Conservation (phyloP, 2,113 vertebrate species). For the Nestor notabilis region DNA sequence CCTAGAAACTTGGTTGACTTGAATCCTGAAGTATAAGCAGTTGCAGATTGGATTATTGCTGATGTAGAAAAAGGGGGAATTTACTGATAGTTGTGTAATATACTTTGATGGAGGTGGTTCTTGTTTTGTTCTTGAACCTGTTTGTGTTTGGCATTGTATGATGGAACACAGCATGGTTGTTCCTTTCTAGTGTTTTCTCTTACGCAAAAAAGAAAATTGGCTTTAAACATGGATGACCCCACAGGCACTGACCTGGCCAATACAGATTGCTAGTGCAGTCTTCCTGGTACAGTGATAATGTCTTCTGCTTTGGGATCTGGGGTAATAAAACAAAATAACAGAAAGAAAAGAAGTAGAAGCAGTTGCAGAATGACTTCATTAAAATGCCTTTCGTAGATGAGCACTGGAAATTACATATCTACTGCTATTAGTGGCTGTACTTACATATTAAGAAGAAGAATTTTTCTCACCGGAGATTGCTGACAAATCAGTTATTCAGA, state of each 20-base stretch:
- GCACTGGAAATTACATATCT: neutral
- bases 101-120: neutral
- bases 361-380: neutral
- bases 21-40: neutral
- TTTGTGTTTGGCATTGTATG: neutral
- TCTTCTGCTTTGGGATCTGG: neutral
- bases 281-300: neutral
- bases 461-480: neutral
- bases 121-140: neutral
- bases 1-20: neutral
- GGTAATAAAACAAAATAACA: neutral
- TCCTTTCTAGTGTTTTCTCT: constrained; percentile 32
- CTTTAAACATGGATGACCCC: neutral
- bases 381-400: neutral
- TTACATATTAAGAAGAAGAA: neutral
- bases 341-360: neutral
- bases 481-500: neutral
- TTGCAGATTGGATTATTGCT: neutral
- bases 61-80: neutral
- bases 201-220: neutral
- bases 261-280: neutral
- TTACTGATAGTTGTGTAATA: constrained; percentile 14
- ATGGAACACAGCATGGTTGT: neutral
- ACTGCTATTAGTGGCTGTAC: neutral
- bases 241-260: neutral